Evolutionary conservation across 2,888 invertebrate genomes (phyloP).

Genomic region (Helicoverpa assulta): DNA sequence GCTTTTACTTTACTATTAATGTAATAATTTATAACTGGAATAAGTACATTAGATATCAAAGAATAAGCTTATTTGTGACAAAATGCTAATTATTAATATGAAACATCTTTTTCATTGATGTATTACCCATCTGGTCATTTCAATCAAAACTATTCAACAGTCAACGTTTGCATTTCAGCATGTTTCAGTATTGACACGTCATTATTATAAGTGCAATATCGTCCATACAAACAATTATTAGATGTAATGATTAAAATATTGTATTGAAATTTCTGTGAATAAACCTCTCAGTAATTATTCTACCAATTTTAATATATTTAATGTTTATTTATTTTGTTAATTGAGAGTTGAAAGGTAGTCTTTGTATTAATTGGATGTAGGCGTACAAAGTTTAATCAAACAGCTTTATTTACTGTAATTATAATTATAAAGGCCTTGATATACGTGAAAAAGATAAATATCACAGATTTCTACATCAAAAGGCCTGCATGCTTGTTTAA

Average conservation of each 20-base stretch:
- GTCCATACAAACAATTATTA: too few species aligned
- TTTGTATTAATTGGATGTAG: neutral
- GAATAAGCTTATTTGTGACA: too few species aligned
- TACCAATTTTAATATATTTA: neutral
- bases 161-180: neutral
- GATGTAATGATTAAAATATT: too few species aligned
- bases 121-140: too few species aligned
- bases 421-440: conserved; percentile 3
- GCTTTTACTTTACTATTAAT: too few species aligned
- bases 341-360: neutral
- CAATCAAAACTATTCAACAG: neutral
- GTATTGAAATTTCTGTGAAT: too few species aligned
- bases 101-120: too few species aligned
- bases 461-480: conserved; percentile 38
- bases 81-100: too few species aligned
- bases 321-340: neutral
- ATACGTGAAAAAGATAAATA: conserved; percentile 34
- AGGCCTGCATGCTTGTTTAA: conserved; percentile 35
- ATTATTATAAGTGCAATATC: neutral
- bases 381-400: neutral
- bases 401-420: conserved; percentile 2
- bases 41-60: too few species aligned
- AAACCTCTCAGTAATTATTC: neutral
- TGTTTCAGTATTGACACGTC: neutral
- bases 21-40: too few species aligned